phyloP scores from a whole-genome alignment of 1,140 invertebrate species.

The Araneus ventricosus region DNA sequence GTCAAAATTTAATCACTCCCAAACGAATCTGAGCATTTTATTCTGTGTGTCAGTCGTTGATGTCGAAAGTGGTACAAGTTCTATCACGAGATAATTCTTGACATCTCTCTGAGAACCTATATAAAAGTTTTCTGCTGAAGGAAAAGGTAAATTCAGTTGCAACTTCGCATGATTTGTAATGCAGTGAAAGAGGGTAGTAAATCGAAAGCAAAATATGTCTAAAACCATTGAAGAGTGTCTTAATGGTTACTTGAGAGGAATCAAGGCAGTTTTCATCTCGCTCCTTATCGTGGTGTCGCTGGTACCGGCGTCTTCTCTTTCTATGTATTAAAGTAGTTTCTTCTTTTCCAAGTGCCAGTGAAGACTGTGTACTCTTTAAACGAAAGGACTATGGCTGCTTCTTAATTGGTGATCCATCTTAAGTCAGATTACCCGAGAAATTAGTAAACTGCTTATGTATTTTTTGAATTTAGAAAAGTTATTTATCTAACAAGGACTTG shows the following conservation, averaged over 20 bases:
- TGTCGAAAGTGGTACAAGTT: background rate
- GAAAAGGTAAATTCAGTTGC: background rate
- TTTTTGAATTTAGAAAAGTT: background rate
- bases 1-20: slow-evolving; percentile 40
- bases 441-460: background rate
- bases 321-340: background rate
- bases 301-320: background rate
- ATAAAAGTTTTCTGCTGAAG: background rate
- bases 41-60: background rate
- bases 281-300: background rate
- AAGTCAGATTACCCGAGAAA: background rate
- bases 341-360: background rate
- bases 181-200: background rate
- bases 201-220: background rate
- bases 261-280: background rate
- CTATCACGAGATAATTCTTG: background rate
- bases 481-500: no score
- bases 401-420: background rate
- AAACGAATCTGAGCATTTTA: slow-evolving; percentile 14
- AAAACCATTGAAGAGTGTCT: background rate
- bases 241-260: background rate
- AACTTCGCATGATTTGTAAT: background rate
- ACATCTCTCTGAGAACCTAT: background rate
- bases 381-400: background rate
- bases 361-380: background rate